Conservation (phyloP, 2,797 vertebrate species). For the Sebastolobus altivelis region DNA sequence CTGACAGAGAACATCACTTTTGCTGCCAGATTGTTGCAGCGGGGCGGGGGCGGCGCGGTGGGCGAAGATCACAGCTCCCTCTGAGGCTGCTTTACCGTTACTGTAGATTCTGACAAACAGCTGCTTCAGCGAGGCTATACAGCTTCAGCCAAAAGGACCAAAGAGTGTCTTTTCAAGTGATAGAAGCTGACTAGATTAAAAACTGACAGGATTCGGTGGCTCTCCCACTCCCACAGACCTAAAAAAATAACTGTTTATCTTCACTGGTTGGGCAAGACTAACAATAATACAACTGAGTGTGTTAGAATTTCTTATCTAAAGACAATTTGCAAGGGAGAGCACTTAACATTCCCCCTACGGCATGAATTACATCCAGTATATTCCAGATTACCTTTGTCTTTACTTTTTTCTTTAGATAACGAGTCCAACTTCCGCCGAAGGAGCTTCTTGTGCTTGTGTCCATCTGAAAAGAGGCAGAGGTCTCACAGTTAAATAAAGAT, state of each 20-base stretch:
- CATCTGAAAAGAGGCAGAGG: slow-evolving; percentile 85
- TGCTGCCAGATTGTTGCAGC: slow-evolving; percentile 68
- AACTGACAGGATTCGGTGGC: slow-evolving; percentile 44
- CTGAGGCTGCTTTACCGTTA: slow-evolving; percentile 45
- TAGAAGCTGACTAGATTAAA: slow-evolving; percentile 42
- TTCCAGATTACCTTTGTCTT: slow-evolving; percentile 89
- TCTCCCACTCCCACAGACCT: slow-evolving; percentile 24
- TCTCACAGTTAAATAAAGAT: slow-evolving; percentile 1
- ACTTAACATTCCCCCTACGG: not conserved
- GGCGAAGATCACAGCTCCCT: slow-evolving; percentile 57
- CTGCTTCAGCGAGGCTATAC: slow-evolving; percentile 56
- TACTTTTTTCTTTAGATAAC: slow-evolving; percentile 95
- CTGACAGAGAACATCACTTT: slow-evolving; percentile 77
- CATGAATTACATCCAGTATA: not conserved
- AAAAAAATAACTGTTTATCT: slow-evolving; percentile 50
- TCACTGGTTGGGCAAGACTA: slow-evolving; percentile 45
- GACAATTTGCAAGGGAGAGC: not conserved
- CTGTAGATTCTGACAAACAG: slow-evolving; percentile 67
- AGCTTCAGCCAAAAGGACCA: slow-evolving; percentile 65
- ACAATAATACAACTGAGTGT: slow-evolving; percentile 25
- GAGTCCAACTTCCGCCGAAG: slow-evolving; percentile 97
- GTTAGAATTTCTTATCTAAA: slow-evolving; percentile 12
- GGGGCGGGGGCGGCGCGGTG: slow-evolving; percentile 39
- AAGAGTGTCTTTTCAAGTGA: slow-evolving; percentile 61
- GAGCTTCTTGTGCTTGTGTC: slow-evolving; percentile 95